Evolutionary conservation across 2,888 invertebrate genomes (phyloP).

Genomic region (Seira sanloemensis): DNA sequence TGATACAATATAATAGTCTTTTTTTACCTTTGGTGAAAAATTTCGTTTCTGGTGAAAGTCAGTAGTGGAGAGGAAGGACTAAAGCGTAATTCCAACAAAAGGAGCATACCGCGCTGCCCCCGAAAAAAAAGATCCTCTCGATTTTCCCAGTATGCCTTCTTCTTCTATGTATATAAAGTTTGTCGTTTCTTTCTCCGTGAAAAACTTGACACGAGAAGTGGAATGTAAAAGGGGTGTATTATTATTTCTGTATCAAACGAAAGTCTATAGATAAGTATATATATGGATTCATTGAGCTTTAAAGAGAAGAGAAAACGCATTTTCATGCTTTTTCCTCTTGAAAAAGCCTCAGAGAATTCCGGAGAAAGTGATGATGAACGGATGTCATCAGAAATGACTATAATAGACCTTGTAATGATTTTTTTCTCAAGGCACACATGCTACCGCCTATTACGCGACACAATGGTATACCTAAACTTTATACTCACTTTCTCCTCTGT

Average conservation of each 20-base stretch:
- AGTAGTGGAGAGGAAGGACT: background rate
- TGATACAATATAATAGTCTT: constrained; percentile 51
- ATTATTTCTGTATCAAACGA: constrained; percentile 10
- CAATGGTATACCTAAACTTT: constrained; percentile 3
- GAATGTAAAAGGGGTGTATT: constrained; percentile 36
- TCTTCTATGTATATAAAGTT: no score
- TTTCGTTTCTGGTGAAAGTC: background rate
- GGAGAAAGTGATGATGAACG: constrained; percentile 64
- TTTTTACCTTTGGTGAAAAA: constrained; percentile 25
- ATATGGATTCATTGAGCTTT: constrained; percentile 19
- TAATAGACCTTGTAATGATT: constrained; percentile 60
- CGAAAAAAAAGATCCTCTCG: background rate
- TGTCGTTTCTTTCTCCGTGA: constrained; percentile 33
- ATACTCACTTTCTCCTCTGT: background rate
- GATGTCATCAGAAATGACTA: constrained; percentile 65
- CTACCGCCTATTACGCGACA: constrained; percentile 20
- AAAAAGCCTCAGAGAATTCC: constrained; percentile 64
- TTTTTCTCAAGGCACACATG: constrained; percentile 25
- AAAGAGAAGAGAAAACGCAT: constrained; percentile 7
- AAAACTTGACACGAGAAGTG: constrained; percentile 37
- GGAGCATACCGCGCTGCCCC: background rate
- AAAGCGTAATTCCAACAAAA: background rate
- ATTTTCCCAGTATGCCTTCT: constrained; percentile 5
- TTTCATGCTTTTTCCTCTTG: constrained; percentile 49
- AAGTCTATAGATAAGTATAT: constrained; percentile 5